Evolutionary conservation across 2,888 invertebrate species (phyloP).

Genomic region (Osmoderma eremita): DNA sequence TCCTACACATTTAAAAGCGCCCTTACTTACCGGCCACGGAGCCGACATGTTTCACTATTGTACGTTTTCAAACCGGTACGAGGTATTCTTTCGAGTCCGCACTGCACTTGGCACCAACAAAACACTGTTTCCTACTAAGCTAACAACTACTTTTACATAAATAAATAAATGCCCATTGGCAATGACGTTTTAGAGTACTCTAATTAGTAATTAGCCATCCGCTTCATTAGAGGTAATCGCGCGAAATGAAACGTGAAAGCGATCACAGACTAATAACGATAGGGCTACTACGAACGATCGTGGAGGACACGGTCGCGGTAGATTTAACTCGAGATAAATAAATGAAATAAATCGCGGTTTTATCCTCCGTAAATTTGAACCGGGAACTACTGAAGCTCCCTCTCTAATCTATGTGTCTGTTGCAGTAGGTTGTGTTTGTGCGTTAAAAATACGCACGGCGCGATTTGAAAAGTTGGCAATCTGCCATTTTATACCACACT

Average conservation of each 20-base stretch:
- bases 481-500: slow-evolving; percentile 46
- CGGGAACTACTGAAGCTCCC: slow-evolving; percentile 30
- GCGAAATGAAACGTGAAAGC: neutral
- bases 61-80: slow-evolving; percentile 3
- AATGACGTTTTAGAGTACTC: no score
- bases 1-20: slow-evolving; percentile 59
- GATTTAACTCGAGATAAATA: no score
- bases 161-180: neutral
- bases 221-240: slow-evolving; percentile 2
- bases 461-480: slow-evolving; percentile 51
- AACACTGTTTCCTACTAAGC: neutral
- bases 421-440: slow-evolving; percentile 56
- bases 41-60: slow-evolving; percentile 65
- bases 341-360: neutral
- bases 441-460: slow-evolving; percentile 65
- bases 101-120: no score
- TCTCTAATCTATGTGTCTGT: neutral
- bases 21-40: slow-evolving; percentile 80
- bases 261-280: slow-evolving; percentile 10
- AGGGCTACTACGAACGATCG: neutral
- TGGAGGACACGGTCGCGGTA: slow-evolving; percentile 21
- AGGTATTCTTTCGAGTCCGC: no score
- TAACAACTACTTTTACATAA: neutral
- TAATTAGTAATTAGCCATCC: neutral
- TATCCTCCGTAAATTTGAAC: slow-evolving; percentile 12